These are phyloP conservation scores for Trissoscelio sp. DNA, from an alignment of 2,888 invertebrate species.

Conservation along the genomic window DNA sequence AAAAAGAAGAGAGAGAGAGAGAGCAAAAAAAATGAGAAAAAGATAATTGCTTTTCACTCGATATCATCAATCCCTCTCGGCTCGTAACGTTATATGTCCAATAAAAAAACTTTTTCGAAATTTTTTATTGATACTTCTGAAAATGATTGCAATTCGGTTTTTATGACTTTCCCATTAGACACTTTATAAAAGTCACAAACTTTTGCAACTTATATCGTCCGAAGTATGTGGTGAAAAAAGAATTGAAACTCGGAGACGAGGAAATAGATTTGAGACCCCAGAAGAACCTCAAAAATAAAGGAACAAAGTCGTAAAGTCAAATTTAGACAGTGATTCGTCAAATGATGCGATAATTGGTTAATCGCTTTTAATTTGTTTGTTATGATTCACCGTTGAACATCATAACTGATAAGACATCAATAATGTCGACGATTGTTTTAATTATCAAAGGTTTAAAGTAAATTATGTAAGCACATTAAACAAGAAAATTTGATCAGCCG, in stretches of 20 bases:
- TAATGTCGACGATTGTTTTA: neutral
- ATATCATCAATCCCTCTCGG: constrained; percentile 19
- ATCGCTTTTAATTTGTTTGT: constrained; percentile 6
- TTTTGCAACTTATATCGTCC: constrained; percentile 37
- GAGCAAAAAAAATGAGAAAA: neutral
- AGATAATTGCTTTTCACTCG: constrained; percentile 24
- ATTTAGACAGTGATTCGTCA: constrained; percentile 10
- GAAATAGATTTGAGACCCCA: constrained; percentile 24
- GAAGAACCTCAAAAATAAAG: constrained; percentile 26
- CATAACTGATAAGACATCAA: neutral
- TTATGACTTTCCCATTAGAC: constrained; percentile 47
- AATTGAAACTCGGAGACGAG: constrained; percentile 23
- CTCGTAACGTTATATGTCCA: constrained; percentile 30
- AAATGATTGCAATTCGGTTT: constrained; percentile 46
- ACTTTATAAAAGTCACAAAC: constrained; percentile 54
- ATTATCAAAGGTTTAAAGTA: constrained; percentile 1
- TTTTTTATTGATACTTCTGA: constrained; percentile 42
- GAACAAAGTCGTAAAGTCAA: constrained; percentile 13
- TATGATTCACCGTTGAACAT: neutral
- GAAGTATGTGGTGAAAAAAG: constrained; percentile 39
- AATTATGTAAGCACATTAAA: constrained; percentile 17
- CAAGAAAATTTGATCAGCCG: constrained; percentile 24
- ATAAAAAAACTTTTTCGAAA: constrained; percentile 43
- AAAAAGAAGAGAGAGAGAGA: too few species aligned
- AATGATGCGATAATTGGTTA: neutral